Percentiles rank a stretch among this genome's conserved stretches.
These are phyloP conservation scores for Vicugna pacos DNA, from an alignment of 2,113 vertebrate genomes.

Conservation along the genomic window DNA sequence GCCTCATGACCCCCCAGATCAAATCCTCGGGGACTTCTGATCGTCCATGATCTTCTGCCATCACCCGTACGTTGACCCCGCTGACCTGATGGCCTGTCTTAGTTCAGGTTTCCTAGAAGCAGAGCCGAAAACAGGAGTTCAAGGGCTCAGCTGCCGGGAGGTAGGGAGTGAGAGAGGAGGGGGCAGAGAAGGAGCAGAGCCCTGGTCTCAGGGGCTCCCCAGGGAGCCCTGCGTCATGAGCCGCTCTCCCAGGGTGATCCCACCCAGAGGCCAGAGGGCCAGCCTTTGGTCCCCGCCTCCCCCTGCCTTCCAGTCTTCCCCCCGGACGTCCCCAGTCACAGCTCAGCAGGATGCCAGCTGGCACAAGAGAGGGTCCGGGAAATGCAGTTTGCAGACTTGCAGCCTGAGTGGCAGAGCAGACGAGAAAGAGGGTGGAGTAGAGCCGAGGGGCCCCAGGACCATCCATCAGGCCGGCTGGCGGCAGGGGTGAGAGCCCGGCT, in stretches of 20 bases:
- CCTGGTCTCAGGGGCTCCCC: neutral
- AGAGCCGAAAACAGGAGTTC: neutral
- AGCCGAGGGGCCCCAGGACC: neutral
- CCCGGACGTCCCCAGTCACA: neutral
- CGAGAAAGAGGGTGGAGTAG: neutral
- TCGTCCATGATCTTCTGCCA: neutral
- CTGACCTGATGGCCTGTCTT: neutral
- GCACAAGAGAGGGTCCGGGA: neutral
- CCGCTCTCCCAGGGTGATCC: neutral
- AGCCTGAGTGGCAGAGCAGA: neutral
- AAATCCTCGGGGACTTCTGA: neutral
- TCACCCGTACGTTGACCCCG: neutral
- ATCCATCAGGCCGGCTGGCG: rapidly evolving
- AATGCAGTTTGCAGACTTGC: neutral
- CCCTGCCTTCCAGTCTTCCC: neutral
- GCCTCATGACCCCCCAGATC: neutral
- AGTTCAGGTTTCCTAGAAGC: neutral
- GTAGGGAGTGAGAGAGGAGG: neutral
- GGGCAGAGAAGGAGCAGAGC: neutral
- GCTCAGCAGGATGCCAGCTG: neutral
- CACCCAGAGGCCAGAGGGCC: neutral
- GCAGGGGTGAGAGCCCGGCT: neutral
- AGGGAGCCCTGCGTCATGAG: neutral
- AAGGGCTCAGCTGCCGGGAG: neutral
- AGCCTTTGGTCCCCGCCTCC: neutral